Conservation (phyloP, 2,113 vertebrate species). For the Tachuris rubrigastra region DNA sequence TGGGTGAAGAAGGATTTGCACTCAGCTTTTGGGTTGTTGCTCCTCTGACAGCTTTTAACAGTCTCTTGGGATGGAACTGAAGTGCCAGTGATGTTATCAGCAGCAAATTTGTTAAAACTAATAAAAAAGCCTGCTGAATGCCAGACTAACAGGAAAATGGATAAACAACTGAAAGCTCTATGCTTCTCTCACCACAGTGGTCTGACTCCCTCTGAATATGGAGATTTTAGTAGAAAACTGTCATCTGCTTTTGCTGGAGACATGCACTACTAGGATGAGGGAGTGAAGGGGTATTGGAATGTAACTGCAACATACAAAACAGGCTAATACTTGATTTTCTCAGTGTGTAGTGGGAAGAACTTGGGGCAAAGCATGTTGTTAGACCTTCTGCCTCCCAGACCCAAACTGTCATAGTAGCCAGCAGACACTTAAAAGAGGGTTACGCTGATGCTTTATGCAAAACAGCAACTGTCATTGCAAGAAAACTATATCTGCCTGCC, state of each 20-base stretch:
- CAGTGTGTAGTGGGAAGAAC: no score
- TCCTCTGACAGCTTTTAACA: neutral
- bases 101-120: neutral
- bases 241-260: neutral
- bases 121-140: neutral
- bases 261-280: accelerated
- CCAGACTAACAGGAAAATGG: neutral
- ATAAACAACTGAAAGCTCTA: neutral
- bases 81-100: neutral
- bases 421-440: neutral
- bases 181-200: neutral
- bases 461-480: neutral
- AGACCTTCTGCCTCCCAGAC: neutral
- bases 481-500: neutral
- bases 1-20: neutral
- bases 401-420: neutral
- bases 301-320: neutral
- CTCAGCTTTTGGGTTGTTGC: neutral
- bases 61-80: neutral
- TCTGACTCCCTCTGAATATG: neutral
- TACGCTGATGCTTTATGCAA: neutral
- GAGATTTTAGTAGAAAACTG: neutral
- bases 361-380: neutral
- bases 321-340: neutral
- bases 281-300: neutral